Base-by-base conservation (phyloP, 2,888 invertebrate species). In the Tuberolachnus salignus region DNA sequence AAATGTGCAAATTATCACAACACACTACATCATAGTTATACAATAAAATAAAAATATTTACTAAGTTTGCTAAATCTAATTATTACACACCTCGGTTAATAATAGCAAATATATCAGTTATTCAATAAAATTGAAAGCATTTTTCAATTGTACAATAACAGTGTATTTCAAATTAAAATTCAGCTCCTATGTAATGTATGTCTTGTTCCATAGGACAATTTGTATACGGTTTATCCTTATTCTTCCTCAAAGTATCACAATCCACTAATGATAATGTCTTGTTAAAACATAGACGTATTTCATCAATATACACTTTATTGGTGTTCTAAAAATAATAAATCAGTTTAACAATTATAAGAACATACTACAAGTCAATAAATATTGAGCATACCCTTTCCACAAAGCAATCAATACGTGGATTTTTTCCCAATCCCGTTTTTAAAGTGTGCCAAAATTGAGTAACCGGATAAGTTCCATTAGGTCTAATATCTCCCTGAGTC, bases 271-370 rank as follows among this genome's bases (percentile, higher is more conserved):
- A 85, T 23, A 94, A 85, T 0, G 86, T 85, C 84, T 92, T 93
- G 84, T 91, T 87, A 82, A 94, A 91, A 83, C 94, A 94, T 70
- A 94, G 88, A 23, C 92, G 87, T 75, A 94, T 89, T 85, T 94
- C 93, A 23, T 89, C 88, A 70, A 80, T 72, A 19, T 73, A 72
- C 0, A 19, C 42, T 42, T 64, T 51, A 11, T 55, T 66, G 34
- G 71, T 21, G 16, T 13, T 26, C 71, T 64, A 66, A 61, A n/a
- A 81, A 71, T 26, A 57, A 61, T 66, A 44, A 34, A 51, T 26
- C 44, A 6, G 66, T 70, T 55, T 19, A 63, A 69, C 51, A 23
- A 55, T 44, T 34, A 57, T 44, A 53, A n/a, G 23, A 49, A 8
- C 8, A 63, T 14, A 4, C 34, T 34, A 34, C 19, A 13, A 6